Evolutionary conservation across 2,797 vertebrate genomes (phyloP).

Genomic region (Acipenser ruthenus): DNA sequence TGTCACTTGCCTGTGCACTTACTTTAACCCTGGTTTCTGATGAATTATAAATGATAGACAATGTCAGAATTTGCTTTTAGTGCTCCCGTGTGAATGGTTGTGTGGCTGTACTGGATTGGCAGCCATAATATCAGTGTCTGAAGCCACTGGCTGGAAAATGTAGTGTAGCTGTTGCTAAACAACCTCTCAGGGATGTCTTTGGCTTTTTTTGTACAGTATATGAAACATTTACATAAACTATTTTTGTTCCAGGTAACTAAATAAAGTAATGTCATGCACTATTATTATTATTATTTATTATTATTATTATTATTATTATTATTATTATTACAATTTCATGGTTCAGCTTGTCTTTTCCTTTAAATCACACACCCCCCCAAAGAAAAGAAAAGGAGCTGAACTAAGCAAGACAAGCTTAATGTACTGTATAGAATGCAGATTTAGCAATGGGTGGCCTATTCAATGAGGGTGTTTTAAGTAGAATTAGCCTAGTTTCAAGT

Average conservation of each 20-base stretch:
- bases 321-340: background rate
- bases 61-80: conserved; percentile 75
- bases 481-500: conserved; percentile 17
- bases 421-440: background rate
- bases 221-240: background rate
- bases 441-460: background rate
- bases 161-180: conserved; percentile 34
- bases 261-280: background rate
- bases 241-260: background rate
- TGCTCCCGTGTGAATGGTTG: conserved; percentile 57
- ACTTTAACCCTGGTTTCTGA: conserved; percentile 77
- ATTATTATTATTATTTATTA: conserved; percentile 3
- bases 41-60: conserved; percentile 86
- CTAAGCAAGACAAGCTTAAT: too few relatives aligned
- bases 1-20: conserved; percentile 67
- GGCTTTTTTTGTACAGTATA: conserved; percentile 19
- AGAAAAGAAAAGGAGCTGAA: too few relatives aligned
- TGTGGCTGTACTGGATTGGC: conserved; percentile 42
- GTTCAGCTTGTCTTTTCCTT: background rate
- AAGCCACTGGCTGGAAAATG: conserved; percentile 43
- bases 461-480: conserved; percentile 17
- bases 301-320: background rate
- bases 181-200: conserved; percentile 28
- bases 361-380: too few relatives aligned
- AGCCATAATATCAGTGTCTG: conserved; percentile 57